Evolutionary conservation across 2,113 vertebrate genomes (phyloP).

Genomic region (Sinocyclocheilus maitianheensis): DNA sequence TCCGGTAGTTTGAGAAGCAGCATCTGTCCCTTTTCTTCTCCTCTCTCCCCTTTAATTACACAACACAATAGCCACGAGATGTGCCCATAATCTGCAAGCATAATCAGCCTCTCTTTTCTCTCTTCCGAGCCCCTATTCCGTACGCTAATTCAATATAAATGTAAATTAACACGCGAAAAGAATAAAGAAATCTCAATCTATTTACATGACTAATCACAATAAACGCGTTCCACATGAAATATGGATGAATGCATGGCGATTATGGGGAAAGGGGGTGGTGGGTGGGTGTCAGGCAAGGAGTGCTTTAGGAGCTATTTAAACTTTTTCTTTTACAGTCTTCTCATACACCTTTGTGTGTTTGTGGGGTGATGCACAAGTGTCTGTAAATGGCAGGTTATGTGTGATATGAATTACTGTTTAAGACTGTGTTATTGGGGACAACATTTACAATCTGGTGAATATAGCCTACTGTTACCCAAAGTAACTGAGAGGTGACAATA

Average conservation of each 20-base stretch:
- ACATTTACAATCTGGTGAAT: not conserved
- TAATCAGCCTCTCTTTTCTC: constrained; percentile 66
- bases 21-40: constrained; percentile 76
- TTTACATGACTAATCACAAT: constrained; percentile 82
- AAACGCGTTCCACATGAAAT: constrained; percentile 69
- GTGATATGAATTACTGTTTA: not conserved
- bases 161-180: constrained; percentile 78
- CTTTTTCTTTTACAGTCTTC: constrained; percentile 36
- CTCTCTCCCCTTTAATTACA: constrained; percentile 76
- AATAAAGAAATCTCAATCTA: constrained; percentile 80
- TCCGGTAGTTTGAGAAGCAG: constrained; percentile 60
- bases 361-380: not conserved
- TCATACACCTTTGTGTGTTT: not conserved
- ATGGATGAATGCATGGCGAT: constrained; percentile 61
- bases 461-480: not conserved
- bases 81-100: constrained; percentile 75
- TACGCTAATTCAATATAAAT: constrained; percentile 83
- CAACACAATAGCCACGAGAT: constrained; percentile 77
- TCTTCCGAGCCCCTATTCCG: constrained; percentile 61
- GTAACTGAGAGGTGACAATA: not conserved
- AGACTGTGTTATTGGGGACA: not conserved
- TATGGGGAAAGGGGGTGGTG: constrained; percentile 59
- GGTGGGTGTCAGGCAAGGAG: constrained; percentile 41
- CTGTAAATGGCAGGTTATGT: not conserved
- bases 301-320: constrained; percentile 62